Evolutionary conservation across 2,113 vertebrate species (phyloP), one percentile per base, ranked within the genome.

Genomic region (Lynx canadensis): DNA sequence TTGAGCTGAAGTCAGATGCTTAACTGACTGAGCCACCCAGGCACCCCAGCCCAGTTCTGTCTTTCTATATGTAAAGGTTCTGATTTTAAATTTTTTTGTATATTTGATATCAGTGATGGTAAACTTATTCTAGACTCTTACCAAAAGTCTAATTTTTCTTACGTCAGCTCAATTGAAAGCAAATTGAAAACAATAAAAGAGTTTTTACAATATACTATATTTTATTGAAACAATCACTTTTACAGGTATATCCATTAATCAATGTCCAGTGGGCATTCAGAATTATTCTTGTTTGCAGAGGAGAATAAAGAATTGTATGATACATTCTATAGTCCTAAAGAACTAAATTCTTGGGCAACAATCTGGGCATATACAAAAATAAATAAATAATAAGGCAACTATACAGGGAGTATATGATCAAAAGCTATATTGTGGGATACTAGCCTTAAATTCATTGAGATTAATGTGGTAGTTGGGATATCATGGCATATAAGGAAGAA

Each of bases 171-270:
- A 52, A 27, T 50, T 96, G 63, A 80, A 36, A 95, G 57, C 66
- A 96, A 96, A 85, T 89, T 85, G 27, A 63, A 90, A 96, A 89
- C 38, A 86, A 86, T 79, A 57, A 71, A 81, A 45, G 41, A 13
- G 25, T 78, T 89, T 83, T 95, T 25, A 90, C 27, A 91, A 38
- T 41, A 38, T 52, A 57, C 36, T 89, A 0, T 73, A 55, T 90
- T 90, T 97, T 92, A 78, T 48, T 96, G 88, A 96, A 88, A 69
- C 5, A 87, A 97, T 95, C 14, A 84, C 36, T 94, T 86, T 83
- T 6, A 23, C 79, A 91, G 55, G 93, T 90, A 76, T 48, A 81
- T 71, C 50, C 69, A 83, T 96, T 90, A 91, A 79, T 85, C 65
- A 78, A 38, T 82, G 31, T 83, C 79, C 80, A 95, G 18, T 89